A percentile compares a stretch with the other conserved stretches of the same genome.
These are phyloP conservation scores for Somateria mollissima DNA, from an alignment of 2,797 vertebrate genomes.

Conservation along the genomic window DNA sequence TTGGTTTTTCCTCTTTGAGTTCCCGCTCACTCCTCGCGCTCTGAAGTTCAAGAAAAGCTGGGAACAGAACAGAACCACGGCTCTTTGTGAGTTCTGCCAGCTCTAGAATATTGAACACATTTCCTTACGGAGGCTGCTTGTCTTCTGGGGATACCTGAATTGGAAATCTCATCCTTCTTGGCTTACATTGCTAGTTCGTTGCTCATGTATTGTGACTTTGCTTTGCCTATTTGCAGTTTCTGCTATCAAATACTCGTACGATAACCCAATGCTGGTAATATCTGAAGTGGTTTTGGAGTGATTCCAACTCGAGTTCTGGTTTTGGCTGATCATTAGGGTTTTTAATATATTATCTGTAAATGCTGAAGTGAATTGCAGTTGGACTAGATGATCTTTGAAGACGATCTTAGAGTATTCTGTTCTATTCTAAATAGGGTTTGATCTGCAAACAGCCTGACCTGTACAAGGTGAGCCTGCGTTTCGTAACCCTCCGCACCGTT, in stretches of 20 bases:
- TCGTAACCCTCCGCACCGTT: accelerated
- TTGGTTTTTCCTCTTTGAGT: background rate
- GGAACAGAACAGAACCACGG: accelerated
- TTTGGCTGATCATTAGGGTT: background rate
- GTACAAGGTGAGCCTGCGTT: accelerated
- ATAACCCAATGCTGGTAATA: background rate
- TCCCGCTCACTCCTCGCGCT: background rate
- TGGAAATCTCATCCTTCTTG: background rate
- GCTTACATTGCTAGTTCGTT: background rate
- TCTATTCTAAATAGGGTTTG: background rate
- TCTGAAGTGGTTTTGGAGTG: no score
- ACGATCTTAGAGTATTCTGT: background rate
- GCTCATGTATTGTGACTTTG: background rate
- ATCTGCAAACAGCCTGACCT: background rate
- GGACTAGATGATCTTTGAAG: background rate
- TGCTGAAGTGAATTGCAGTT: background rate
- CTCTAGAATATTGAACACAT: background rate
- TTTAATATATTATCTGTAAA: background rate
- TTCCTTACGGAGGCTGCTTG: background rate
- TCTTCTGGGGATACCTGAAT: background rate
- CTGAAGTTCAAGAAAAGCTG: background rate
- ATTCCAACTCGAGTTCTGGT: background rate
- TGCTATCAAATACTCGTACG: background rate
- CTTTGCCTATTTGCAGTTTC: background rate
- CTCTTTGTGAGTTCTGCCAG: background rate